Conservation (phyloP, 1,140 invertebrate genomes). For the Diabrotica undecimpunctata region DNA sequence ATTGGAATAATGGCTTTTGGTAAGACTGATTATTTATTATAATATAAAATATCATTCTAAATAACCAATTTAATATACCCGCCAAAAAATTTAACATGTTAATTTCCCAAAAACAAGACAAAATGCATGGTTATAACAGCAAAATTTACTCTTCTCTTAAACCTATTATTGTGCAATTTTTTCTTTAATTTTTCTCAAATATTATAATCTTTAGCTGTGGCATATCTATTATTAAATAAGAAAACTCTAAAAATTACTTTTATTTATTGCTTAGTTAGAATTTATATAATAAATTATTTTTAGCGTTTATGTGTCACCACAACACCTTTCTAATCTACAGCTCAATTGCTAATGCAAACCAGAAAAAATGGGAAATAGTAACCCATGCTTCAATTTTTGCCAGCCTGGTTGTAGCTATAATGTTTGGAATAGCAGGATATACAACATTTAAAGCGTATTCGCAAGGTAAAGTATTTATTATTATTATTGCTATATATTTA, state of each 20-base stretch:
- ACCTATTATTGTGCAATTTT: no score
- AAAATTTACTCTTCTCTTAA: no score
- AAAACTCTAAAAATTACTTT: no score
- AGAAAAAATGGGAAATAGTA: slow-evolving; percentile 76
- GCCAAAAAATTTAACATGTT: no score
- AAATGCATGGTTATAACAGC: no score
- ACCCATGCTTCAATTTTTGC: slow-evolving; percentile 76
- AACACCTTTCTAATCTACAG: slow-evolving; percentile 84
- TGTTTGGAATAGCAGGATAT: slow-evolving; percentile 79
- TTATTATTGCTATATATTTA: neutral
- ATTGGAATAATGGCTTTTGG: slow-evolving; percentile 85
- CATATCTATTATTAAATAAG: no score
- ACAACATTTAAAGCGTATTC: slow-evolving; percentile 77
- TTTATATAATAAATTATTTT: slow-evolving; percentile 22
- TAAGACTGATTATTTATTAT: slow-evolving; percentile 43
- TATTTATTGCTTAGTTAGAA: no score
- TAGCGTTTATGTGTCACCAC: slow-evolving; percentile 90
- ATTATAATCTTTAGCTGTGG: no score
- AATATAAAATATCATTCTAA: no score
- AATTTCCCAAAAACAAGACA: no score
- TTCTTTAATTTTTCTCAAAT: no score
- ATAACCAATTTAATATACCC: no score
- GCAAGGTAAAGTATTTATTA: slow-evolving; percentile 58
- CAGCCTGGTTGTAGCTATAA: slow-evolving; percentile 65
- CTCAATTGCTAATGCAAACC: slow-evolving; percentile 74